A percentile compares a stretch with the other conserved stretches of the same genome.
Evolutionary conservation across 2,797 vertebrate genomes (phyloP).

Genomic region (Petrocephalus sullivani): DNA sequence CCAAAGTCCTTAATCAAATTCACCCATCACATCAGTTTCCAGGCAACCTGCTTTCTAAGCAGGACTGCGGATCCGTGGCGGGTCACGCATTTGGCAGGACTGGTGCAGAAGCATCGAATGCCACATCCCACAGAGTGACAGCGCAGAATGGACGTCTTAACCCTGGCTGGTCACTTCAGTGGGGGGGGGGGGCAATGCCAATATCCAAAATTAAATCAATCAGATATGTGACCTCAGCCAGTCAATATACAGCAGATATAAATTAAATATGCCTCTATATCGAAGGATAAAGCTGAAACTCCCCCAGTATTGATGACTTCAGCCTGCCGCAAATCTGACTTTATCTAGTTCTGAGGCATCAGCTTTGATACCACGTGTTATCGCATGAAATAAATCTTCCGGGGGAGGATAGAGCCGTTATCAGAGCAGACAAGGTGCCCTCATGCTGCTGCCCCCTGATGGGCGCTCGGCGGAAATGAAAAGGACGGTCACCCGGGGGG

Average conservation of each 20-base stretch:
- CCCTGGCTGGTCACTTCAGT: background rate
- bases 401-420: background rate
- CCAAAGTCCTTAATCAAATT: background rate
- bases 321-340: conserved; percentile 1
- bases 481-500: background rate
- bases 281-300: background rate
- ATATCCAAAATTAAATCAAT: background rate
- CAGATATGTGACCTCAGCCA: background rate
- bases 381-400: conserved; percentile 2
- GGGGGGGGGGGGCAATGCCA: background rate
- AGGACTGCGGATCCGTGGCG: background rate
- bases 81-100: background rate
- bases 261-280: background rate
- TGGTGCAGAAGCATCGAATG: background rate
- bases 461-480: background rate
- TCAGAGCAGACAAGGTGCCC: background rate
- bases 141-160: background rate
- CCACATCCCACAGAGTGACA: background rate
- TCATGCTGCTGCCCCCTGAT: background rate
- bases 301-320: conserved; percentile 2
- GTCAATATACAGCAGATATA: background rate
- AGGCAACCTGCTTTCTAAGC: background rate
- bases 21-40: background rate
- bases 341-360: background rate
- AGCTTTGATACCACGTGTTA: background rate